These are phyloP conservation scores for Muntiacus reevesi DNA, from an alignment of 2,113 vertebrate genomes.

Conservation along the genomic window DNA sequence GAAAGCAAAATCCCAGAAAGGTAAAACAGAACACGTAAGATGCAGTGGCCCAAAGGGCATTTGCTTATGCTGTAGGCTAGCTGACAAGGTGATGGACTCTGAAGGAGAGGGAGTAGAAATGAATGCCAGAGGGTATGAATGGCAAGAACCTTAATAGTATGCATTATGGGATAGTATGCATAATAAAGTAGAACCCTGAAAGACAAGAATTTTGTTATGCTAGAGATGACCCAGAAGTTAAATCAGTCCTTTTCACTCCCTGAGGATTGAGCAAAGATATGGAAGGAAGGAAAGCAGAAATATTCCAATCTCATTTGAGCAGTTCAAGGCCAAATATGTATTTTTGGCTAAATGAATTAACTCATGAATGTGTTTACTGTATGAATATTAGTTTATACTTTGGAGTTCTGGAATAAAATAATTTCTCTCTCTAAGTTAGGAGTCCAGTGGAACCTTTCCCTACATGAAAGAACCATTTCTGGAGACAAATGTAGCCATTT, in stretches of 20 bases:
- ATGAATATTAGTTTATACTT: not conserved
- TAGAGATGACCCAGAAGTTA: not conserved
- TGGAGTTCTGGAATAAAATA: not conserved
- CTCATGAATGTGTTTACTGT: not conserved
- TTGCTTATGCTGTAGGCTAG: not conserved
- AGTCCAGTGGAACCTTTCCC: not conserved
- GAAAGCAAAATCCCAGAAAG: not conserved
- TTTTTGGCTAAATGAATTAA: not conserved
- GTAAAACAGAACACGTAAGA: not conserved
- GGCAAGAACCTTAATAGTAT: not conserved
- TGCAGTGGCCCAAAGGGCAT: not conserved
- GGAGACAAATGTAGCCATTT: not conserved
- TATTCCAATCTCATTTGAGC: not conserved
- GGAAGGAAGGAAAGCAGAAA: not conserved
- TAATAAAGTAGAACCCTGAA: not conserved
- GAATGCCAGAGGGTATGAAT: not conserved
- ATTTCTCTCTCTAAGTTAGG: not conserved
- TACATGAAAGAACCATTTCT: not conserved
- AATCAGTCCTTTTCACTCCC: not conserved
- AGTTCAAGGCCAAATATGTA: not conserved
- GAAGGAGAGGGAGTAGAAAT: not conserved
- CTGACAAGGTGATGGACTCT: not conserved
- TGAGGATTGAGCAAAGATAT: not conserved
- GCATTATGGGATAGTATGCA: not conserved
- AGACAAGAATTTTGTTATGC: not conserved